Conservation (phyloP, 2,888 invertebrate species). For the Spodoptera exigua region DNA sequence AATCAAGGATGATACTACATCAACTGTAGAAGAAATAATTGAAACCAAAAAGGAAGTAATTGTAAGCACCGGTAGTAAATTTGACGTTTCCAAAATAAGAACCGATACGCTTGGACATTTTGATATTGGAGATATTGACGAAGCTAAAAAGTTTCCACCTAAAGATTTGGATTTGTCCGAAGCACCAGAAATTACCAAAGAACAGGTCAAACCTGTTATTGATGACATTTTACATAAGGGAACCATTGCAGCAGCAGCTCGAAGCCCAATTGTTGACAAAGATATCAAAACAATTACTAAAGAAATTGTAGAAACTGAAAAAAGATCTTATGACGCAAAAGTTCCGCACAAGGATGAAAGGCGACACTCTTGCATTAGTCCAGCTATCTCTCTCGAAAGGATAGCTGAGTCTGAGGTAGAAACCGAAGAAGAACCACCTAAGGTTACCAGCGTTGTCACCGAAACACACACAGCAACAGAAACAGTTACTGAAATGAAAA, state of each 20-base stretch:
- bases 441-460: constrained; percentile 44
- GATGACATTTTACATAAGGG: constrained; percentile 84
- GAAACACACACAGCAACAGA: constrained; percentile 61
- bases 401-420: constrained; percentile 85
- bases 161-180: constrained; percentile 73
- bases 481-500: constrained; percentile 73
- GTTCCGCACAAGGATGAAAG: constrained; percentile 84
- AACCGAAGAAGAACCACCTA: constrained; percentile 77
- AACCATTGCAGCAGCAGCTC: constrained; percentile 76
- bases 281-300: constrained; percentile 77
- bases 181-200: constrained; percentile 78
- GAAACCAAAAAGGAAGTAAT: constrained; percentile 58
- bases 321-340: constrained; percentile 84
- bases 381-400: constrained; percentile 84
- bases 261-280: constrained; percentile 80
- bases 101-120: constrained; percentile 82
- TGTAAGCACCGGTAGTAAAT: constrained; percentile 68
- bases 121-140: constrained; percentile 68
- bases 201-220: constrained; percentile 82
- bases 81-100: constrained; percentile 82
- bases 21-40: constrained; percentile 56
- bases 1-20: constrained; percentile 60
- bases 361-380: constrained; percentile 85
- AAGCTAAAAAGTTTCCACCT: constrained; percentile 68
- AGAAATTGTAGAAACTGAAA: constrained; percentile 81